phyloP scores from a whole-genome alignment of 2,113 vertebrate species.

The Acrocephalus arundinaceus region DNA sequence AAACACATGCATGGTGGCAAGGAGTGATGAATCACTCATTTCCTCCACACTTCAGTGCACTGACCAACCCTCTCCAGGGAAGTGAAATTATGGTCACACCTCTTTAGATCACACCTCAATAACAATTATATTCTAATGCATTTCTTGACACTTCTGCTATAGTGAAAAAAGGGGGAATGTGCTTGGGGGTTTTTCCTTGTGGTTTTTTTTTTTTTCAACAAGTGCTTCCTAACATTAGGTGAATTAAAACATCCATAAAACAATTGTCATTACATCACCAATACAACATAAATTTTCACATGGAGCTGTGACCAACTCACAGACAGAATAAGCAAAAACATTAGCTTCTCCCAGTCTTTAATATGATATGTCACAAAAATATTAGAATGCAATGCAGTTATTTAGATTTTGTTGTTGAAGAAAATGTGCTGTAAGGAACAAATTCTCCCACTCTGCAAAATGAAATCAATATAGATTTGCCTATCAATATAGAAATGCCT shows the following conservation, averaged over 20 bases:
- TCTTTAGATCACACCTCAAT: conserved; percentile 34
- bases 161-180: background rate
- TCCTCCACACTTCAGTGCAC: conserved; percentile 36
- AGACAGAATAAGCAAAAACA: background rate
- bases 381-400: background rate
- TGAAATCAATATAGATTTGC: background rate
- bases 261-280: background rate
- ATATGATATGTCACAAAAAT: background rate
- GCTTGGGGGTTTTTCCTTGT: background rate
- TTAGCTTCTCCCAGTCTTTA: background rate
- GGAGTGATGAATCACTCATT: conserved; percentile 57
- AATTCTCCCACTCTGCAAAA: background rate
- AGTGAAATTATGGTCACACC: conserved; percentile 39
- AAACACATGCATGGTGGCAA: conserved; percentile 9
- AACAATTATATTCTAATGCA: conserved; percentile 43
- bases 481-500: background rate
- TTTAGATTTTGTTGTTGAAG: background rate
- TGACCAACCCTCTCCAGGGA: conserved; percentile 34
- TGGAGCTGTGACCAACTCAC: background rate
- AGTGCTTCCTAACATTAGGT: background rate
- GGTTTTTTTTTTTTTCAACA: background rate
- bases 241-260: background rate
- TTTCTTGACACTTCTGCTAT: background rate
- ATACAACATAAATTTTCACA: background rate
- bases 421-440: background rate